Base-by-base conservation (phyloP, 1,140 invertebrate species). In the Panulirus ornatus region DNA sequence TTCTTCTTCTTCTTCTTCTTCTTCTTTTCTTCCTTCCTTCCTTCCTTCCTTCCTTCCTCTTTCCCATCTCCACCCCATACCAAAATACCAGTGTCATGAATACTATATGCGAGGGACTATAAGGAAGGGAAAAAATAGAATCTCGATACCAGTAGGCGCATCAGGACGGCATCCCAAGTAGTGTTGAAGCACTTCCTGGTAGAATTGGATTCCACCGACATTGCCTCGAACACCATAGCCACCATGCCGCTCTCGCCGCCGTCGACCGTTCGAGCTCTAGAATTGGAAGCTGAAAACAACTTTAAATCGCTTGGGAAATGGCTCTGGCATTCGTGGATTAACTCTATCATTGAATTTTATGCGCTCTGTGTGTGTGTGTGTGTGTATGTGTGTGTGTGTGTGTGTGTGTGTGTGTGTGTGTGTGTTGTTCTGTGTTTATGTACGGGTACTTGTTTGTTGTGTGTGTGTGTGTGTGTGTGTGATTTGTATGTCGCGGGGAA, bases 271-370 rank as follows among this genome's bases (percentile, higher is more conserved):
- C 36, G 5, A 34, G 8, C 36, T 38, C 27, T 75, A 6, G 16
- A 75, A 75, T 38, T 38, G 71, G 34, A 38, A 34, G 27, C 34
- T 36, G 71, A n/a, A 71, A 36, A 16, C 27, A 71, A n/a, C 16
- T 38, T 38, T 75, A 36, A 75, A 75, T 75, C 71, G 71, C 40
- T 38, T 38, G 71, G 71, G 71, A 75, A 75, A 75, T 75, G 71
- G 36, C 27, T 75, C 36, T 75, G 71, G 71, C 71, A 38, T 38
- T 75, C 71, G 36, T 75, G 34, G 71, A 75, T 75, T 75, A 38
- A 5, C 14, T 5, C 71, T 5, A 34, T 38, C 34, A 75, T 75
- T 75, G 71, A 75, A 75, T 75, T 75, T 34, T 75, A 14, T 19
- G 34, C 40, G 71, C 40, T 6, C 44, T 47, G 5, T 47, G 66